Evolutionary conservation across 2,113 vertebrate species (phyloP).

Genomic region (Mustelus asterias): DNA sequence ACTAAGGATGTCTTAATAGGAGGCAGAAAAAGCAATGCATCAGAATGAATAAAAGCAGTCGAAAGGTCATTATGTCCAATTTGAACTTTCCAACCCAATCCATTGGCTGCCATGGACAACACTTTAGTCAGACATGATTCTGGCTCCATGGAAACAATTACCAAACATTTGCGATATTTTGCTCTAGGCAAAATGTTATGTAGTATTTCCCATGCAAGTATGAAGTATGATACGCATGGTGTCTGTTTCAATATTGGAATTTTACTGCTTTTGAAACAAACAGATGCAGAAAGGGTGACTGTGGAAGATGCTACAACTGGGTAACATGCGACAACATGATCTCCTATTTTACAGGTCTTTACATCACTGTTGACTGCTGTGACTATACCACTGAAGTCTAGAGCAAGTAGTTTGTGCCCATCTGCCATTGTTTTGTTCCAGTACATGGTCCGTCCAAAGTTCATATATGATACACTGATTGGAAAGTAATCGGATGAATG

Average conservation of each 20-base stretch:
- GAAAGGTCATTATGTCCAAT: conserved; percentile 38
- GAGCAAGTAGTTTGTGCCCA: conserved; percentile 60
- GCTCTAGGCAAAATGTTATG: conserved; percentile 47
- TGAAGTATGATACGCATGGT: conserved; percentile 70
- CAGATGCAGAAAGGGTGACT: conserved; percentile 57
- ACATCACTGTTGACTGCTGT: conserved; percentile 59
- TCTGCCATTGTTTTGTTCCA: conserved; percentile 59
- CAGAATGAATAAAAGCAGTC: conserved; percentile 45
- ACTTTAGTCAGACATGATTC: conserved; percentile 60
- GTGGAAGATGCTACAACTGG: conserved; percentile 56
- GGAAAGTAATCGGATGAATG: conserved; percentile 79
- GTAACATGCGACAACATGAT: conserved; percentile 65
- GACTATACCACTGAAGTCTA: conserved; percentile 72
- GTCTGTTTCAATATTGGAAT: conserved; percentile 56
- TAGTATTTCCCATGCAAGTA: conserved; percentile 69
- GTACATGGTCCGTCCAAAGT: conserved; percentile 63
- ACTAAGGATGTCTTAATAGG: conserved; percentile 48
- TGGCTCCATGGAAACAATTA: conserved; percentile 57
- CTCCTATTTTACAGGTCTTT: conserved; percentile 61
- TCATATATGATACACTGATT: conserved; percentile 60
- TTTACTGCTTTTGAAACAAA: conserved; percentile 60
- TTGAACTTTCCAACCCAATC: conserved; percentile 61
- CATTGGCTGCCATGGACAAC: conserved; percentile 56
- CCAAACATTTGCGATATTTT: conserved; percentile 52
- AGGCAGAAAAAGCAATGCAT: conserved; percentile 61